Evolutionary conservation across 1,140 invertebrate genomes (phyloP).

Genomic region (Spodoptera frugiperda): DNA sequence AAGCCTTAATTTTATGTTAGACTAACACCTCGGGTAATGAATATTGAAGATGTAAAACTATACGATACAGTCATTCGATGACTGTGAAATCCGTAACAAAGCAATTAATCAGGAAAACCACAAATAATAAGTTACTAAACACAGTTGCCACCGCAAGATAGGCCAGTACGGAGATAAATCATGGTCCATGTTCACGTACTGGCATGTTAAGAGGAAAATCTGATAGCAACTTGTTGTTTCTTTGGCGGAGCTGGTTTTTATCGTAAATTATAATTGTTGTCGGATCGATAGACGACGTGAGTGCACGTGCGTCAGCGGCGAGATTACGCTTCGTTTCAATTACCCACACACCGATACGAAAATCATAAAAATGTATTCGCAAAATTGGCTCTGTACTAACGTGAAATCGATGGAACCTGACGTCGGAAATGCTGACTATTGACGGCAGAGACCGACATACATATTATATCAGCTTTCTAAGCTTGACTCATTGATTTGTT

Average conservation of each 20-base stretch:
- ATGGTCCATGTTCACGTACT: slow-evolving; percentile 1
- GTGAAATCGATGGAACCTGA: slow-evolving; percentile 53
- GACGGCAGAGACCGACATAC: slow-evolving; percentile 6
- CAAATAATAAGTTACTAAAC: slow-evolving; percentile 34
- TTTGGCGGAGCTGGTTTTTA: slow-evolving; percentile 57
- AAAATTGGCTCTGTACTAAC: slow-evolving; percentile 63
- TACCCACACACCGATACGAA: slow-evolving; percentile 63
- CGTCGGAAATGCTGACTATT: slow-evolving; percentile 1
- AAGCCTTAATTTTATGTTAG: background rate
- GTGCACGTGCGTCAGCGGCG: slow-evolving; percentile 66
- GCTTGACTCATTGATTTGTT: slow-evolving; percentile 19
- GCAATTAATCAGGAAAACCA: slow-evolving; percentile 25
- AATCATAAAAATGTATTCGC: slow-evolving; percentile 69
- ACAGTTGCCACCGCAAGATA: slow-evolving; percentile 24
- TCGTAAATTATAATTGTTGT: slow-evolving; percentile 56
- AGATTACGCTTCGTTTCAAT: slow-evolving; percentile 66
- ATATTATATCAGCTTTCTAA: slow-evolving; percentile 4
- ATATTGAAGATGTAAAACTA: too few species aligned
- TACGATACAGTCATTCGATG: too few species aligned
- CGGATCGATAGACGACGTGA: slow-evolving; percentile 54
- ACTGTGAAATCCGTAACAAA: background rate
- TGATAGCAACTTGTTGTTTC: slow-evolving; percentile 43
- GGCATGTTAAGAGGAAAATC: slow-evolving; percentile 49
- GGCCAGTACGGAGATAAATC: background rate
- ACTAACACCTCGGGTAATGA: too few species aligned